Evolutionary conservation across 92 coral and sea anemone species (phyloP).

Genomic region (Paramuricea clavata): DNA sequence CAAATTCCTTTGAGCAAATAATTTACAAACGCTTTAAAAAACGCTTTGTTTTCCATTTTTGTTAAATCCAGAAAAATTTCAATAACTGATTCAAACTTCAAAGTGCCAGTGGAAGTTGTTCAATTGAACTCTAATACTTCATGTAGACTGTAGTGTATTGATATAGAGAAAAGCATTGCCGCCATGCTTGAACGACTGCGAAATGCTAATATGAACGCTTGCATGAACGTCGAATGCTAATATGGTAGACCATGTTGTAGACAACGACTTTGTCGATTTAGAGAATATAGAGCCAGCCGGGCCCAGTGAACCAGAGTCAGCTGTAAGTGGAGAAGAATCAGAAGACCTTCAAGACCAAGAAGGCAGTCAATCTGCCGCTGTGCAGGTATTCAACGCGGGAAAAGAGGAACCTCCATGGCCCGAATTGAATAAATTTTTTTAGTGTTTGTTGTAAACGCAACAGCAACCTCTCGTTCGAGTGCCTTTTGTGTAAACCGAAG

Average conservation of each 20-base stretch:
- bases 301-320: background rate
- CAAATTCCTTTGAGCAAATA: background rate
- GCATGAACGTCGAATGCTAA: too few species aligned
- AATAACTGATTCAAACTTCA: background rate
- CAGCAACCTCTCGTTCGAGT: background rate
- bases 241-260: background rate
- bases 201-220: too few species aligned
- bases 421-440: background rate
- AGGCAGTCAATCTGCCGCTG: too few species aligned
- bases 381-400: background rate
- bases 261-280: background rate
- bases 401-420: background rate
- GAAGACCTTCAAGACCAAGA: background rate
- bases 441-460: background rate
- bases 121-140: too few species aligned
- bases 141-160: too few species aligned
- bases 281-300: background rate
- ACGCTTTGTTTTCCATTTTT: background rate
- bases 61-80: background rate
- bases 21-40: background rate
- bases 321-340: background rate
- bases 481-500: background rate
- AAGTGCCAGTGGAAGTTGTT: background rate
- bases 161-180: too few species aligned
- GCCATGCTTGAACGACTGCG: too few species aligned